phyloP scores from a whole-genome alignment of 2,888 invertebrate genomes.

The Tachina lurida region DNA sequence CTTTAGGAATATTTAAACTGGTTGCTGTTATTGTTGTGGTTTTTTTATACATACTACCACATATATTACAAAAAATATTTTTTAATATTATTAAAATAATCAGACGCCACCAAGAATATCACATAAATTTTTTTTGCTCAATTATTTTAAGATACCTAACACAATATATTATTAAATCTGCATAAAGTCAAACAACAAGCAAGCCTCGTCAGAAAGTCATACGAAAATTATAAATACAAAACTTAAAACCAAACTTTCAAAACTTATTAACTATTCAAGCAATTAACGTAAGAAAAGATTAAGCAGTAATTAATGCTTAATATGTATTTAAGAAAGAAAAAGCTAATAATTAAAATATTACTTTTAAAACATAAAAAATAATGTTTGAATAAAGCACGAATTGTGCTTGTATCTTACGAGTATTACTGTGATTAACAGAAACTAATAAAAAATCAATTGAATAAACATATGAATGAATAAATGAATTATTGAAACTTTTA shows the following conservation, averaged over 20 bases:
- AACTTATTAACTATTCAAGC: constrained; percentile 46
- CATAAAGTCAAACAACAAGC: constrained; percentile 25
- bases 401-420: constrained; percentile 1
- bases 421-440: not conserved
- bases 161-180: constrained; percentile 46
- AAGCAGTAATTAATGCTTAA: constrained; percentile 37
- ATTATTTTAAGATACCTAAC: constrained; percentile 19
- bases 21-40: not conserved
- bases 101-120: constrained; percentile 29
- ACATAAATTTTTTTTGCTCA: not conserved
- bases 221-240: not conserved
- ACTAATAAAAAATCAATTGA: not conserved
- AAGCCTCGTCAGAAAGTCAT: constrained; percentile 2
- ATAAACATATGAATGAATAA: not conserved
- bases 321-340: constrained; percentile 1
- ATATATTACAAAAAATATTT: constrained; percentile 2
- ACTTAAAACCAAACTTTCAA: not conserved
- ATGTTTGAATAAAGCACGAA: constrained; percentile 45
- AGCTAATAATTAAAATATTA: constrained; percentile 42
- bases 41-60: not conserved
- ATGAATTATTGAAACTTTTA: constrained; percentile 22
- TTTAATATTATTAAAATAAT: constrained; percentile 40
- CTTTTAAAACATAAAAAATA: constrained; percentile 53
- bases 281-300: constrained; percentile 46
- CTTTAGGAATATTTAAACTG: constrained; percentile 32